Evolutionary conservation across 2,888 invertebrate genomes (phyloP).

Genomic region (Tipula unca): DNA sequence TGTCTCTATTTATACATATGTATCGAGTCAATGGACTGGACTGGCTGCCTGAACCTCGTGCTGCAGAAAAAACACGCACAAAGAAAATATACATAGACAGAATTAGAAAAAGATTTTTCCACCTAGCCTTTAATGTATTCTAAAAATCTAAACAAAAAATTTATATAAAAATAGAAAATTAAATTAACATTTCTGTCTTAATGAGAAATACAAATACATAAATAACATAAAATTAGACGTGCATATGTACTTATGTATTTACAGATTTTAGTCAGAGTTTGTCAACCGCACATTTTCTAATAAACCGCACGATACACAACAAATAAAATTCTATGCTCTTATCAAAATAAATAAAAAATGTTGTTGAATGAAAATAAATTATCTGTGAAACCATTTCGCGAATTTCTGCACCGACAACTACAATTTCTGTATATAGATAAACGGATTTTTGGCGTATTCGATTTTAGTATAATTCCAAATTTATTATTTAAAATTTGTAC

Average conservation of each 20-base stretch:
- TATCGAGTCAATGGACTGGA: neutral
- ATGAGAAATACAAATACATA: neutral
- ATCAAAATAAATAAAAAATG: neutral
- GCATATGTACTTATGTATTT: neutral
- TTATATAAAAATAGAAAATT: slow-evolving; percentile 3
- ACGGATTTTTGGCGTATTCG: neutral
- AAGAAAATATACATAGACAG: neutral
- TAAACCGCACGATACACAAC: neutral
- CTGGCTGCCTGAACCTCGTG: neutral
- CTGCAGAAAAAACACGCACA: neutral
- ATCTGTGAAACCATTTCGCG: neutral
- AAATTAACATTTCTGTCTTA: neutral
- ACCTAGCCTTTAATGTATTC: neutral
- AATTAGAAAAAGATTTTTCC: neutral
- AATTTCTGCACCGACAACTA: neutral
- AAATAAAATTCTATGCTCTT: neutral
- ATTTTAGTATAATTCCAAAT: neutral
- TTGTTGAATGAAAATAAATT: neutral
- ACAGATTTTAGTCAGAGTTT: neutral
- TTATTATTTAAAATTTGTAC: neutral
- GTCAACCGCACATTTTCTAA: neutral
- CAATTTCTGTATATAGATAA: neutral
- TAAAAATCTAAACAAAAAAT: neutral
- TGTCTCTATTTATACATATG: no score
- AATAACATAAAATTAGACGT: neutral